Evolutionary conservation across 2,113 vertebrate species (phyloP), one percentile per base, ranked within the genome.

Genomic region (Melanocharis versteri): DNA sequence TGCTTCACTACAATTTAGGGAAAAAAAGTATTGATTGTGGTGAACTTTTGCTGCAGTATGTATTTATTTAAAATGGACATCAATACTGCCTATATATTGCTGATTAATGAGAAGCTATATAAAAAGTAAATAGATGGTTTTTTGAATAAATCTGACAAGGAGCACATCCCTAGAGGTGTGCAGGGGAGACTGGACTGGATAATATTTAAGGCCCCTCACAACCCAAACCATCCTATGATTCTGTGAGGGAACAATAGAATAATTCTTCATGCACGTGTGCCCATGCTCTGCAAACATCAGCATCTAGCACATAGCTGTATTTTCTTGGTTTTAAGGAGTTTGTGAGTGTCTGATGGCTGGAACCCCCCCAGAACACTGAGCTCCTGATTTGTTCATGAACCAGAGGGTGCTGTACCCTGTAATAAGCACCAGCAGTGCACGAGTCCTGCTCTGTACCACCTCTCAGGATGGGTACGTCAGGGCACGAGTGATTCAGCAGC

Each of bases 11-110:
- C 65, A 90, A 88, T 50, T 40, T 11, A 57, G 23, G 14, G 3
- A 16, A 1, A 13, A 44, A 24, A n/a, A 30, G 28, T 76, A 64
- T 31, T 30, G 45, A 77, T 40, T 19, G 27, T 6, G 8, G 56
- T 48, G 50, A 88, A 35, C 44, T 82, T 84, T 87, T 94, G 61
- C 64, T 84, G 73, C 27, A 71, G n/a, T 40, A 56, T n/a, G 40
- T 79, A 15, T 68, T 77, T 87, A 83, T 51, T 92, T 78, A 19
- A 91, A 89, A 92, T 35, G 44, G 31, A 33, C 35, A 71, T 39
- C 50, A 37, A 68, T 48, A 81, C 50, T 56, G 37, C 44, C 78
- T 77, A n/a, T 60, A 47, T 33, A 62, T 23, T 50, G 31, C 45
- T 80, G 47, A 40, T 58, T 78, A 89, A 87, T 23, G 30, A 88